These are phyloP conservation scores for Conchocele bisecta DNA, from an alignment of 2,888 invertebrate species.

Conservation along the genomic window DNA sequence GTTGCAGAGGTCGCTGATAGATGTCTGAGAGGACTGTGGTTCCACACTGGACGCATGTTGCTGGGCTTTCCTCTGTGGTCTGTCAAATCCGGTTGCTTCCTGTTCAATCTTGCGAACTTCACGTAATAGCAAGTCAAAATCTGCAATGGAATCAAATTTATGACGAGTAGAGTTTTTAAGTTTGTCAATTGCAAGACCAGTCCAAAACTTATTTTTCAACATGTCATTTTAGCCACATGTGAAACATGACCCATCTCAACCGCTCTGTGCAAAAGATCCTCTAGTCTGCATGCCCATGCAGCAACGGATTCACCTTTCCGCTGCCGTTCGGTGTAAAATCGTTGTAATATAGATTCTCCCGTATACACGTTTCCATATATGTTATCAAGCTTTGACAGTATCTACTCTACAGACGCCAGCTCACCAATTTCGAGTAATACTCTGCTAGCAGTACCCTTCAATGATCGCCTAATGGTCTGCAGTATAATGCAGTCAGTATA, in stretches of 20 bases:
- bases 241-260: constrained; percentile 13
- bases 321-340: constrained; percentile 20
- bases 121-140: constrained; percentile 10
- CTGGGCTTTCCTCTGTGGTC: too few relatives aligned
- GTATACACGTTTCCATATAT: constrained; percentile 26
- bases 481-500: neutral
- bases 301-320: constrained; percentile 5
- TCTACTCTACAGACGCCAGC: neutral
- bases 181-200: constrained; percentile 4
- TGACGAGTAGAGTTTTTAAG: constrained; percentile 11
- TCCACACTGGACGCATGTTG: too few relatives aligned
- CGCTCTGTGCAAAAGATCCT: constrained; percentile 8
- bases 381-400: constrained; percentile 22
- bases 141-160: constrained; percentile 4
- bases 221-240: constrained; percentile 1
- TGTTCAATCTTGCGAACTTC: constrained; percentile 24
- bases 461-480: constrained; percentile 15
- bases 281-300: constrained; percentile 15
- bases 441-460: constrained; percentile 18
- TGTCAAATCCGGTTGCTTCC: neutral
- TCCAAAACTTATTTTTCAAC: constrained; percentile 25
- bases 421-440: constrained; percentile 17
- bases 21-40: too few relatives aligned
- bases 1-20: too few relatives aligned
- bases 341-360: constrained; percentile 23